Base-by-base conservation (phyloP, 2,888 invertebrate genomes). In the Parnassius glacialis region DNA sequence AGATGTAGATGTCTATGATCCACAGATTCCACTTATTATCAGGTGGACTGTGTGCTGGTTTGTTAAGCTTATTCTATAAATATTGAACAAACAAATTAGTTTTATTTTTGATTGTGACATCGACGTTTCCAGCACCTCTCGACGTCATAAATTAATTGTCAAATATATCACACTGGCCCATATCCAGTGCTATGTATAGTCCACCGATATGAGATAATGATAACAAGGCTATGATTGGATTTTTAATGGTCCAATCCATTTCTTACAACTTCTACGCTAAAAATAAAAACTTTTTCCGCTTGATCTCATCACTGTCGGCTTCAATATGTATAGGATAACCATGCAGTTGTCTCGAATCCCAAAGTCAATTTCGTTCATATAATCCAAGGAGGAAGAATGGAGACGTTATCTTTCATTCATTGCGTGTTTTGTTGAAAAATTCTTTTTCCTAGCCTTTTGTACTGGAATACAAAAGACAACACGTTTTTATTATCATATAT, bases 321-420 rank as follows among this genome's bases (percentile, higher is more conserved):
- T 9, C n/a, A 52, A 52, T 53, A 12, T 42, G 34, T 43, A 54
- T 10, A 5, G 9, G 2, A 1, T n/a, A 10, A 47, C 43, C n/a
- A 3, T 34, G 44, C 43, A 83, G 82, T 85, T 86, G 85, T 84
- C 83, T 84, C 75, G 87, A 87, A 85, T 83, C 85, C 85, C 78
- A 78, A 79, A 87, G 87, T 87, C 85, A 86, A 87, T 87, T 86
- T 80, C 75, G 74, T 74, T 73, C 80, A 78, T 75, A 85, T 84
- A 85, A 85, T 84, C 80, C 82, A 70, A 16, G 51, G 51, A 16
- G 16, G 10, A 51, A 13, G 52, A 51, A 52, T 13, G 44, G 57
- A 13, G 20, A 20, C 44, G 57, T 57, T 51, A 57, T 51, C 57
- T 57, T 16, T 57, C 57, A 51, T 57, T 51, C 51, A 10, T 42